Evolutionary conservation across 2,797 vertebrate genomes (phyloP), one percentile per base, ranked within the genome.

Genomic region (Crax fasciolata): DNA sequence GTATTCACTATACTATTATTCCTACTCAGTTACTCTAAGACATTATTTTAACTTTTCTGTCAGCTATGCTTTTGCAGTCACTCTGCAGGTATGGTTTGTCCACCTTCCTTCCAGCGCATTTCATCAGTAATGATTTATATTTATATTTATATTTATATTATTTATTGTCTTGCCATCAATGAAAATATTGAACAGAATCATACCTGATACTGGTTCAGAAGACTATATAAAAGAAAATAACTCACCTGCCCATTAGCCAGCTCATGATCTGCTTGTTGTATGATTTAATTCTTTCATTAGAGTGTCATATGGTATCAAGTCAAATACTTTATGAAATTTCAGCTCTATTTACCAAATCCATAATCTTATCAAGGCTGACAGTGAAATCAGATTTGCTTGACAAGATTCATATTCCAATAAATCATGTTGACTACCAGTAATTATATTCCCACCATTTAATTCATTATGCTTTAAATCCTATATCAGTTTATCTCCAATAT

Each of bases 401-500:
- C 21, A 81, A 76, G 61, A 84, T 48, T 66, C 90, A 25, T 84
- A 70, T 92, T 90, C 43, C 73, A 76, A 52, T 82, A 76, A 93
- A 89, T 70, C 68, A 49, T 49, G 28, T 28, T 89, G 48, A 83
- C 52, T 79, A 59, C 3, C 20, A 76, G 35, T 84, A 90, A 89
- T 87, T 87, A 52, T 76, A 74, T 84, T 92, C 16, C 76, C 30
- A 70, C 1, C 27, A 38, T 84, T 89, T 66, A 84, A 49, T 78
- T 84, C 14, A 63, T 84, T 92, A 52, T 39, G 2, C 12, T 59
- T 82, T 80, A 57, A 32, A 80, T 79, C 81, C 72, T 74, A 1
- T 52, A 48, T 55, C 16, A 63, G 19, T 62, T 89, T 66, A 5
- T 54, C 35, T 84, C 13, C 13, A 65, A 1, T 65, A 68, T 66